Evolutionary conservation across 1,140 invertebrate species (phyloP).

Genomic region (Macrocentrus cingulum): DNA sequence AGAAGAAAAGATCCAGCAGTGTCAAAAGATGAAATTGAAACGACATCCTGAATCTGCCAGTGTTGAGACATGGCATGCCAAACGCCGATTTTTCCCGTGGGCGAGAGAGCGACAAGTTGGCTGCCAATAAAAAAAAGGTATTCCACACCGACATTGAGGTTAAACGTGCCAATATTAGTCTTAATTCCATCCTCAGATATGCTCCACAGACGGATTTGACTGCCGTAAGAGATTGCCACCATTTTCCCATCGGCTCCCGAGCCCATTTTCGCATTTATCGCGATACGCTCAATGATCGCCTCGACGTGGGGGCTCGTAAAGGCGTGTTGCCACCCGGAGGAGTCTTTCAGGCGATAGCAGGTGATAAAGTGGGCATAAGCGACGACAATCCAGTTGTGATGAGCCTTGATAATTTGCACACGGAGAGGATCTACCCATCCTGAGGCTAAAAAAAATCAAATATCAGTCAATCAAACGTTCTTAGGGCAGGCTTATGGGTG

Average conservation of each 20-base stretch:
- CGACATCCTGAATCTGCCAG: slow-evolving; percentile 96
- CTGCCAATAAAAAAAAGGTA: slow-evolving; percentile 97
- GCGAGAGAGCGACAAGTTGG: slow-evolving; percentile 91
- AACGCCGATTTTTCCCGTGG: slow-evolving; percentile 95
- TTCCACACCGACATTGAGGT: slow-evolving; percentile 89
- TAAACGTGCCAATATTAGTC: slow-evolving; percentile 86
- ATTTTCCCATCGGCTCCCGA: slow-evolving; percentile 73
- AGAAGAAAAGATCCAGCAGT: slow-evolving; percentile 94
- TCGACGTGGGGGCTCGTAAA: slow-evolving; percentile 93
- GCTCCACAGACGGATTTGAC: slow-evolving; percentile 85
- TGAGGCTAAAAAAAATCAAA: slow-evolving; percentile 51
- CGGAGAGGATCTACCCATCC: slow-evolving; percentile 82
- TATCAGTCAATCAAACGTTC: slow-evolving; percentile 5
- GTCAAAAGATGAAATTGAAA: slow-evolving; percentile 92
- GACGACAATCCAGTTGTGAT: slow-evolving; percentile 97
- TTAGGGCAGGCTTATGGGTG: background rate
- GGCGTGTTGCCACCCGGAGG: slow-evolving; percentile 91
- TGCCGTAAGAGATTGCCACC: slow-evolving; percentile 86
- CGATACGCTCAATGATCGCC: slow-evolving; percentile 85
- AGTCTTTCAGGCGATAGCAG: slow-evolving; percentile 94
- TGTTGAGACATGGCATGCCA: slow-evolving; percentile 99
- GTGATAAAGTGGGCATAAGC: slow-evolving; percentile 95
- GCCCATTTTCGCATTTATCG: slow-evolving; percentile 91
- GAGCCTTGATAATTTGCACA: slow-evolving; percentile 93
- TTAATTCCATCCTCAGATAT: slow-evolving; percentile 79